Conservation (phyloP, 1,140 invertebrate species). For the Akabosia matsudoensis region DNA sequence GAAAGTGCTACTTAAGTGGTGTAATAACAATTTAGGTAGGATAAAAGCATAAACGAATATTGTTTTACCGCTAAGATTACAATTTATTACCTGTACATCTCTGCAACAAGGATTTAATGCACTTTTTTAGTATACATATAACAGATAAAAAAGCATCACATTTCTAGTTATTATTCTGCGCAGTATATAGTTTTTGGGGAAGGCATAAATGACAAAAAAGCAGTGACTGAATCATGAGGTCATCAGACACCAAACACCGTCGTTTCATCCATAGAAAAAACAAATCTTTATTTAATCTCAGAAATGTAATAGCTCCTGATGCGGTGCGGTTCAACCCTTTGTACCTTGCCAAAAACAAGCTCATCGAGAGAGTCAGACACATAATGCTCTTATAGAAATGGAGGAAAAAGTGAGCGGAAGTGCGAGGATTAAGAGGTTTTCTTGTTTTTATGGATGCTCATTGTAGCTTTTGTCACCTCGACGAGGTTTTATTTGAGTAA, state of each 20-base stretch:
- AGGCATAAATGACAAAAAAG: neutral
- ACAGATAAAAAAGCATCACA: no score
- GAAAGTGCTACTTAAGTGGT: no score
- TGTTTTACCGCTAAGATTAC: no score
- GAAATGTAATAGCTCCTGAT: neutral
- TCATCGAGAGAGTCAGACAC: no score
- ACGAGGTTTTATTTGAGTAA: neutral
- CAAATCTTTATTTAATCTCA: neutral
- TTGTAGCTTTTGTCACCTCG: neutral
- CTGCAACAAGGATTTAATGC: no score
- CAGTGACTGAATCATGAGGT: neutral
- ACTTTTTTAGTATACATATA: no score
- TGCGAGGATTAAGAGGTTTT: slow-evolving; percentile 24
- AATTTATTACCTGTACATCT: no score
- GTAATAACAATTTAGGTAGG: no score
- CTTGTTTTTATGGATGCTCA: slow-evolving; percentile 1
- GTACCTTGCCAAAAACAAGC: no score
- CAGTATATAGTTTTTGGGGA: neutral
- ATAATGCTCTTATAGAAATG: neutral
- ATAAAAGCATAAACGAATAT: no score
- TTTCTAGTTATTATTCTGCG: no score
- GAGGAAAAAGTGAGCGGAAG: neutral
- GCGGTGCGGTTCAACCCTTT: neutral
- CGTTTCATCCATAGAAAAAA: neutral
- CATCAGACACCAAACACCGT: neutral